Evolutionary conservation across 1,140 invertebrate species (phyloP).

Genomic region (Rhopalosiphum maidis): DNA sequence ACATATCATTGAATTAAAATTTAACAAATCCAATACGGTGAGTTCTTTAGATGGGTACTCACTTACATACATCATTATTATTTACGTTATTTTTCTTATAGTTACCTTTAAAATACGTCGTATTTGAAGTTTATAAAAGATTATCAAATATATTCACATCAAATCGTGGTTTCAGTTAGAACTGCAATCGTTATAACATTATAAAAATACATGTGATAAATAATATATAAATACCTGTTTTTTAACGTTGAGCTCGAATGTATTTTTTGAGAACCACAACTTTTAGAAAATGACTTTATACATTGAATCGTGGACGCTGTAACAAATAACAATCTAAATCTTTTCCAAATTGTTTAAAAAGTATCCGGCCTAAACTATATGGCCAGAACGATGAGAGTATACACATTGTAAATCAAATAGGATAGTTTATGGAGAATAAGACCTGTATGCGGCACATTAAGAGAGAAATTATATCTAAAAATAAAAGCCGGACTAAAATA

Average conservation of each 20-base stretch:
- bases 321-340: constrained; percentile 4
- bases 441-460: background rate
- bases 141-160: background rate
- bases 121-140: background rate
- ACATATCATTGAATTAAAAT: no score
- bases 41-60: no score
- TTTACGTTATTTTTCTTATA: background rate
- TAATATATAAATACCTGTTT: background rate
- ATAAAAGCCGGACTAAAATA: background rate
- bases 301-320: background rate
- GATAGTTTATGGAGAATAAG: background rate
- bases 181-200: background rate
- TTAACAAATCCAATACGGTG: no score
- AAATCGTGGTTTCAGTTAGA: background rate
- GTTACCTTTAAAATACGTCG: background rate
- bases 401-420: constrained; percentile 10
- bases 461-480: background rate
- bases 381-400: background rate
- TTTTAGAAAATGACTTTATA: background rate
- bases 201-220: background rate
- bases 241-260: background rate
- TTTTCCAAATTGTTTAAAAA: constrained; percentile 15
- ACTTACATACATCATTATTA: background rate
- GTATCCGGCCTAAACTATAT: background rate
- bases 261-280: background rate